Evolutionary conservation across 2,113 vertebrate species (phyloP).

Genomic region (Piaya cayana): DNA sequence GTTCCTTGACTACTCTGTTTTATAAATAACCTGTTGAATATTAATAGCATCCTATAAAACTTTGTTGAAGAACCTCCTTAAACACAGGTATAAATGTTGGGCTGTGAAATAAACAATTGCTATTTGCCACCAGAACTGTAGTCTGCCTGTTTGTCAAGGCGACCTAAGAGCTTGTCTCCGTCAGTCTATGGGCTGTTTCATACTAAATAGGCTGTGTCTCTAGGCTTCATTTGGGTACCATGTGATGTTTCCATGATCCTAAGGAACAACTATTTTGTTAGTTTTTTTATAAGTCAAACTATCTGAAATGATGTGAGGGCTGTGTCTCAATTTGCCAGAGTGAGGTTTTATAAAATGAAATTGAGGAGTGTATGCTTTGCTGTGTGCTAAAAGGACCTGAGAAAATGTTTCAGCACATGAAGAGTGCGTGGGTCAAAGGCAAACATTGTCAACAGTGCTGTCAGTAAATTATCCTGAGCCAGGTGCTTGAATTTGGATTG

Average conservation of each 20-base stretch:
- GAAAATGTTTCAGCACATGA: not conserved
- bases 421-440: not conserved
- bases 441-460: not conserved
- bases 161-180: no score
- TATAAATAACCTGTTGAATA: no score
- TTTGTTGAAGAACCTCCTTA: no score
- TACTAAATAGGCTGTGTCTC: not conserved
- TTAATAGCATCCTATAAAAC: no score
- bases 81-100: no score
- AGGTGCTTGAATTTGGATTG: not conserved
- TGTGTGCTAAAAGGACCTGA: not conserved
- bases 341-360: not conserved
- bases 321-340: not conserved
- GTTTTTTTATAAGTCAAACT: not conserved
- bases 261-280: not conserved
- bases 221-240: not conserved
- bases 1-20: no score
- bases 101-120: no score
- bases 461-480: not conserved
- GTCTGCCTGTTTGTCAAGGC: no score
- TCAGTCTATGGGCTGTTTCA: not conserved
- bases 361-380: not conserved
- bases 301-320: not conserved
- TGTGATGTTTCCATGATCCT: not conserved
- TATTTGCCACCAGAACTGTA: no score